Conservation (phyloP, 1,140 invertebrate species). For the Lordiphosa stackelbergi region DNA sequence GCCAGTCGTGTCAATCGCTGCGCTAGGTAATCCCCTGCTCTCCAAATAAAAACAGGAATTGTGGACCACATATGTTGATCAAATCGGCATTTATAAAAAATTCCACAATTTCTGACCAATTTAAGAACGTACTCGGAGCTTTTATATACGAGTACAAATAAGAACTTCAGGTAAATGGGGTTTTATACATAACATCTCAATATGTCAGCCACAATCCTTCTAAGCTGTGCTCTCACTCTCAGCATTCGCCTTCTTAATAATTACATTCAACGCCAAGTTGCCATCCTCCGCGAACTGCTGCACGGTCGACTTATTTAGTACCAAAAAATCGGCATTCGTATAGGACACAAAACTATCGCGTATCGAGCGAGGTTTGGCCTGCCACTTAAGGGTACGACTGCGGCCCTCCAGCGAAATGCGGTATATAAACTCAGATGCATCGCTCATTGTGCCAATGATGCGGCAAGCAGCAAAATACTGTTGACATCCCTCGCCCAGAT, state of each 20-base stretch:
- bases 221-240: not conserved
- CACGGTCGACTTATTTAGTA: conserved; percentile 98
- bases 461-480: conserved; percentile 99
- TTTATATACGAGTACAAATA: too few species aligned
- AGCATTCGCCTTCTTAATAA: conserved; percentile 78
- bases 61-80: too few species aligned
- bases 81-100: too few species aligned
- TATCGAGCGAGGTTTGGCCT: conserved; percentile 98
- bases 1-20: too few species aligned
- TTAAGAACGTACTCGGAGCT: too few species aligned
- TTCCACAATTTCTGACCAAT: too few species aligned
- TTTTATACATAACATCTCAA: too few species aligned
- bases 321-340: conserved; percentile 97
- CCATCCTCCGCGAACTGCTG: conserved; percentile 99
- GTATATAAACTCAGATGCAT: conserved; percentile 99
- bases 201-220: too few species aligned
- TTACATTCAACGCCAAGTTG: conserved; percentile 99
- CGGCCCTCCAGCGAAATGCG: conserved; percentile 97
- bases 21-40: too few species aligned
- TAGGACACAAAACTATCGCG: conserved; percentile 99
- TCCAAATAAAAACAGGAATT: too few species aligned
- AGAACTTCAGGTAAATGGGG: too few species aligned
- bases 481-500: conserved; percentile 97
- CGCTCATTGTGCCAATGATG: conserved; percentile 97
- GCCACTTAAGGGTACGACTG: conserved; percentile 96